Evolutionary conservation across 1,140 invertebrate genomes (phyloP).

Genomic region (Cyrtorhinus lividipennis): DNA sequence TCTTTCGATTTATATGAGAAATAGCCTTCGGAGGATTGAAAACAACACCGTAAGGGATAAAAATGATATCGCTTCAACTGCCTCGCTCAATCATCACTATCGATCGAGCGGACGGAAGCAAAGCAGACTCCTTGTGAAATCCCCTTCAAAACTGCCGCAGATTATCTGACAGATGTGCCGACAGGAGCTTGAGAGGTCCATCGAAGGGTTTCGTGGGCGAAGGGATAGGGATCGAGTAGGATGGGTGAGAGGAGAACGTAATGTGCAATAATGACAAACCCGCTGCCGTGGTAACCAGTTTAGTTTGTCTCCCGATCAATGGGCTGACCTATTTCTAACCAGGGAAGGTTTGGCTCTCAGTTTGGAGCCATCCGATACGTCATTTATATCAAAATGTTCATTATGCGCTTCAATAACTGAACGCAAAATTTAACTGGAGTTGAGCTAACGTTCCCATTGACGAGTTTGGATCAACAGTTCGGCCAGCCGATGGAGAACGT

Average conservation of each 20-base stretch:
- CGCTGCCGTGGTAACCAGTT: slow-evolving; percentile 9
- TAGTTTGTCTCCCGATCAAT: slow-evolving; percentile 9
- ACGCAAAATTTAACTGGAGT: too few species aligned
- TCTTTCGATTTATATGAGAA: too few species aligned
- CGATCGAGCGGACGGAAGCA: background rate
- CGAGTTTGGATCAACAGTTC: too few species aligned
- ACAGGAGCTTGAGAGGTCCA: background rate
- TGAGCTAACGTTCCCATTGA: too few species aligned
- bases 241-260: background rate
- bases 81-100: background rate
- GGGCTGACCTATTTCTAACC: slow-evolving; percentile 7
- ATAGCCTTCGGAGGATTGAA: too few species aligned
- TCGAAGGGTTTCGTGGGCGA: too few species aligned
- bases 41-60: too few species aligned
- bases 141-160: background rate
- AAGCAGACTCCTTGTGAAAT: background rate
- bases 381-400: too few species aligned
- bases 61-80: background rate
- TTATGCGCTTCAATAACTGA: too few species aligned
- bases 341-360: background rate
- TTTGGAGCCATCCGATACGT: too few species aligned
- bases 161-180: slow-evolving; percentile 11
- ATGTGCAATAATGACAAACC: slow-evolving; percentile 4
- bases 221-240: too few species aligned
- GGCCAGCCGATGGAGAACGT: too few species aligned